A percentile compares a stretch with the other conserved stretches of the same genome.
These are phyloP conservation scores for Sterrhoptilus dennistouni DNA, from an alignment of 2,113 vertebrate species.

Conservation along the genomic window DNA sequence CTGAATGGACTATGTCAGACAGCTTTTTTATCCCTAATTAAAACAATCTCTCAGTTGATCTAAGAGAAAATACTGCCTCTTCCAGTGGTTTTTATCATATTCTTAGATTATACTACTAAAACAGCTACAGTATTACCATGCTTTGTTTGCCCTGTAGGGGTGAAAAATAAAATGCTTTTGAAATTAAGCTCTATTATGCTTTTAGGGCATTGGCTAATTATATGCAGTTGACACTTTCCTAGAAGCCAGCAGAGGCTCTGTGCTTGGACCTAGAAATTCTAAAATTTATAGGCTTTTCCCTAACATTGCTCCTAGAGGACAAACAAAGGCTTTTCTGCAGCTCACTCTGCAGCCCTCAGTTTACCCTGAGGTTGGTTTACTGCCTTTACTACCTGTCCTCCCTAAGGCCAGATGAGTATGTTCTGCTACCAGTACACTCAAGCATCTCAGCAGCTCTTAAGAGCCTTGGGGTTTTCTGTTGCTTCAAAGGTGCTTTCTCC, in stretches of 20 bases:
- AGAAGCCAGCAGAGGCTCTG: not conserved
- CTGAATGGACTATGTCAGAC: not conserved
- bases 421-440: not conserved
- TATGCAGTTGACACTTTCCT: not conserved
- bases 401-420: not conserved
- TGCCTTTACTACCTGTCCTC: not conserved
- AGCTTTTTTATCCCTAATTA: not conserved
- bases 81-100: not conserved
- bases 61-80: not conserved
- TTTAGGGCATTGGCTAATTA: not conserved
- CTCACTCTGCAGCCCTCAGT: not conserved
- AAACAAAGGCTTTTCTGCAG: not conserved
- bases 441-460: not conserved
- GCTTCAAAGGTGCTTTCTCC: not conserved
- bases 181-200: not conserved
- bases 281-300: not conserved
- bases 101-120: not conserved
- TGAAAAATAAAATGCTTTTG: not conserved
- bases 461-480: not conserved
- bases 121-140: not conserved
- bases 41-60: not conserved
- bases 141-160: not conserved
- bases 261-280: not conserved
- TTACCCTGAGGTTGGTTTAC: not conserved
- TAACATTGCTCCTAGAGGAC: not conserved